Evolutionary conservation across 2,888 invertebrate genomes (phyloP), one percentile per base, ranked within the genome.

Genomic region (Pachliopta kotzebuea): DNA sequence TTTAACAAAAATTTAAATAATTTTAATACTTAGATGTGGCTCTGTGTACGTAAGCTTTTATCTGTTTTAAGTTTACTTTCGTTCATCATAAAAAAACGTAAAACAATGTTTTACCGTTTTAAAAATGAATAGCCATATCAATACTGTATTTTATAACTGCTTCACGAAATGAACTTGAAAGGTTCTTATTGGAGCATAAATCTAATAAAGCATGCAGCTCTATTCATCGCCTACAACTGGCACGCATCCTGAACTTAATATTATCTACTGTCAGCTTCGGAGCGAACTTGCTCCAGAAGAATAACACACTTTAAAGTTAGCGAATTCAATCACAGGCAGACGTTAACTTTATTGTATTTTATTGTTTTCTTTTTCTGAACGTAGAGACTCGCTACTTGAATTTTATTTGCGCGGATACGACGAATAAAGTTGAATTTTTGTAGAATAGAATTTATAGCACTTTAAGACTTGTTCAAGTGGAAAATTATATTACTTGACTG

Each of bases 241-340:
- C 77, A 79, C 74, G 72, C 74, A 77, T 78, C 75, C 72, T 69
- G 70, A 73, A 83, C 81, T 84, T 61, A 82, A 77, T 82, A 80
- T 81, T 77, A 73, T 71, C 72, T 71, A 76, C 78, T 65, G 57
- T 58, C 61, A 65, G 61, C 57, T 42, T 29, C 42, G 23, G 26
- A 62, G 29, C 55, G 50, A 66, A 66, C 71, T 78, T 81, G 78
- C 81, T 78, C 75, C 76, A 75, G 76, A 86, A 86, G 85, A 87
- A 83, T 88, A 89, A 88, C 88, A 86, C 84, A 86, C 83, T 88
- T 87, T 84, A 83, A 86, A 89, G 79, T 88, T 87, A 77, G 81
- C 72, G 83, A 86, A 86, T 85, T 86, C 86, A 86, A 88, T 87
- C 85, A 85, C 76, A 79, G 74, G 80, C 76, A 84, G 84, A 85